phyloP scores from a whole-genome alignment of 1,140 invertebrate genomes.

The Drosophila bocki region DNA sequence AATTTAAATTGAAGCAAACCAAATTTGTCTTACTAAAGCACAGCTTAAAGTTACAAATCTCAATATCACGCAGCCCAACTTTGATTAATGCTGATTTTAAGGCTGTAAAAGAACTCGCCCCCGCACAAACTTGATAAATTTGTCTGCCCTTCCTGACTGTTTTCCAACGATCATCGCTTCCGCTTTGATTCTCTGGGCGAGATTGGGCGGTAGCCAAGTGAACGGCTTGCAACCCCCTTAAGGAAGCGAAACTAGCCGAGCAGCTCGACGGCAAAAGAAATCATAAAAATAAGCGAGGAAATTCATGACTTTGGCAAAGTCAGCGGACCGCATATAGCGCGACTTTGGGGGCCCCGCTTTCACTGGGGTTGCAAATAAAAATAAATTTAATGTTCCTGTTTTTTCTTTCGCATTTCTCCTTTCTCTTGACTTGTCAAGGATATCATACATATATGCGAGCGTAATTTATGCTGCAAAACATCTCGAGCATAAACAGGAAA shows the following conservation, averaged over 20 bases:
- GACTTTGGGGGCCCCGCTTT: constrained; percentile 52
- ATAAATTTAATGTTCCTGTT: constrained; percentile 84
- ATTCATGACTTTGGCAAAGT: constrained; percentile 78
- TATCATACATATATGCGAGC: constrained; percentile 61
- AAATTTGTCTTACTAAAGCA: constrained; percentile 15
- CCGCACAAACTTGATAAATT: constrained; percentile 71
- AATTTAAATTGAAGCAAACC: constrained; percentile 33
- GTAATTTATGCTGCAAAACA: constrained; percentile 80
- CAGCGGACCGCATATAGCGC: constrained; percentile 72
- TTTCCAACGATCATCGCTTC: constrained; percentile 76
- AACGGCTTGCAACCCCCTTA: constrained; percentile 52
- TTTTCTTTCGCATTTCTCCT: constrained; percentile 36
- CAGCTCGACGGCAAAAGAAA: constrained; percentile 61
- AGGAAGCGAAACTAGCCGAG: constrained; percentile 64
- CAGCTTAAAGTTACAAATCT: constrained; percentile 14
- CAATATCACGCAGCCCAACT: constrained; percentile 5
- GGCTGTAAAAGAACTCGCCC: constrained; percentile 37
- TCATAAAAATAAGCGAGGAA: constrained; percentile 77
- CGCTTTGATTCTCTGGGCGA: constrained; percentile 52
- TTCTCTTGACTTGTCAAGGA: constrained; percentile 51
- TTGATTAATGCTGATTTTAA: constrained; percentile 62
- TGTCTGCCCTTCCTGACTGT: constrained; percentile 74
- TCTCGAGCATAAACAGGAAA: constrained; percentile 81
- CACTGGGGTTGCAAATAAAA: constrained; percentile 74
- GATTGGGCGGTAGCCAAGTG: constrained; percentile 43